Evolutionary conservation across 2,888 invertebrate species (phyloP).

Genomic region (Carpatolechia fugitivella): DNA sequence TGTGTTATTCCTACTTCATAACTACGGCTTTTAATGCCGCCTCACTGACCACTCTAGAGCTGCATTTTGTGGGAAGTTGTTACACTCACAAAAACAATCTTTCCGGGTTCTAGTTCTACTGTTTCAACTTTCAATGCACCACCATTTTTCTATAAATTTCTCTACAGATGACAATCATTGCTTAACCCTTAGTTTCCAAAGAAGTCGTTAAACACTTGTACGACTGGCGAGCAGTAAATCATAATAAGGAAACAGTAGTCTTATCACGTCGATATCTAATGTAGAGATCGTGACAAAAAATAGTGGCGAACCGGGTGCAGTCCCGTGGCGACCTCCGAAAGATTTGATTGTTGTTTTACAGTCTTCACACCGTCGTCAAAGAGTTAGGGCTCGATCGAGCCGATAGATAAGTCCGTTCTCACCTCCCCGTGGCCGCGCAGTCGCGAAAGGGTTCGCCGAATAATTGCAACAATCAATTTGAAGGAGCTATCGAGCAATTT

Average conservation of each 20-base stretch:
- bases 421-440: slow-evolving; percentile 69
- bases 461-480: slow-evolving; percentile 78
- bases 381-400: slow-evolving; percentile 66
- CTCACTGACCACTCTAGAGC: slow-evolving; percentile 61
- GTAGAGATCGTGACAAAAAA: slow-evolving; percentile 62
- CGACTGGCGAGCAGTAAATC: slow-evolving; percentile 42
- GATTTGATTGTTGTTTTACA: slow-evolving; percentile 7
- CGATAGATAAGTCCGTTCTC: slow-evolving; percentile 74
- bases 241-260: slow-evolving; percentile 43
- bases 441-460: slow-evolving; percentile 75
- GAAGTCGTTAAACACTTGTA: slow-evolving; percentile 47
- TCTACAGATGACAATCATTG: slow-evolving; percentile 26
- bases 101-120: slow-evolving; percentile 7
- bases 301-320: slow-evolving; percentile 48
- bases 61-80: slow-evolving; percentile 65
- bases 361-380: slow-evolving; percentile 70
- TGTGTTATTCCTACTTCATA: slow-evolving; percentile 70
- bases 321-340: slow-evolving; percentile 64
- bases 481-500: slow-evolving; percentile 76
- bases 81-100: slow-evolving; percentile 21
- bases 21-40: slow-evolving; percentile 67
- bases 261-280: slow-evolving; percentile 54
- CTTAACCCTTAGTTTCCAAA: slow-evolving; percentile 36
- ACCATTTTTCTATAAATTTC: slow-evolving; percentile 34
- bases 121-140: slow-evolving; percentile 29